Evolutionary conservation across 2,888 invertebrate species (phyloP).

Genomic region (Kryphioiulus occultus): DNA sequence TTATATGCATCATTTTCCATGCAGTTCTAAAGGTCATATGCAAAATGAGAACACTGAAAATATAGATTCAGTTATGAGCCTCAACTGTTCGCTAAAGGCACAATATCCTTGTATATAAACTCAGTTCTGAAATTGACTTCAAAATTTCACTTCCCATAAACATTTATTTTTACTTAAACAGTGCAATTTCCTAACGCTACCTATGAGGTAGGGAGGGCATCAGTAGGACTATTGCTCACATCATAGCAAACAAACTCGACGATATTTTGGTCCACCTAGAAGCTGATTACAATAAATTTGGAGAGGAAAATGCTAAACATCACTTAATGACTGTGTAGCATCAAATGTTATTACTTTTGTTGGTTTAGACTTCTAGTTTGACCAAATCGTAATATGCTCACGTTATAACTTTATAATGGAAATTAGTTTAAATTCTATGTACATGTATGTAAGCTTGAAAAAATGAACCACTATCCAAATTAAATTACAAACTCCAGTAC

Average conservation of each 20-base stretch:
- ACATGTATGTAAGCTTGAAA: too few relatives aligned
- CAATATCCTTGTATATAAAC: background rate
- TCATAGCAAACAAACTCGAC: background rate
- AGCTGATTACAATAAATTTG: too few relatives aligned
- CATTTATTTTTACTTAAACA: conserved; percentile 1
- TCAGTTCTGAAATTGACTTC: background rate
- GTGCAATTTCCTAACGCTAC: background rate
- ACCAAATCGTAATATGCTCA: too few relatives aligned
- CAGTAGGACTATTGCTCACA: background rate
- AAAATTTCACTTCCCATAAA: background rate
- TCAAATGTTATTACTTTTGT: too few relatives aligned
- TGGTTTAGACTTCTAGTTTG: too few relatives aligned
- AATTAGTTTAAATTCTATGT: too few relatives aligned
- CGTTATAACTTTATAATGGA: too few relatives aligned
- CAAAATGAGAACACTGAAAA: background rate
- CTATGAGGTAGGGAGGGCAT: background rate
- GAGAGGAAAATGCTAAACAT: too few relatives aligned
- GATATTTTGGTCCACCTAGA: background rate
- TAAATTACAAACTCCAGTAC: too few relatives aligned
- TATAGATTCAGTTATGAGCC: background rate
- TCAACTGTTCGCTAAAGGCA: background rate
- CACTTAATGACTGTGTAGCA: too few relatives aligned
- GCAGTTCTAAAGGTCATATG: background rate
- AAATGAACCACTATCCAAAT: too few relatives aligned
- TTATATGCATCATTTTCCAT: background rate